Base-by-base conservation (phyloP, 2,888 invertebrate species). In the Nymphalis urticae region DNA sequence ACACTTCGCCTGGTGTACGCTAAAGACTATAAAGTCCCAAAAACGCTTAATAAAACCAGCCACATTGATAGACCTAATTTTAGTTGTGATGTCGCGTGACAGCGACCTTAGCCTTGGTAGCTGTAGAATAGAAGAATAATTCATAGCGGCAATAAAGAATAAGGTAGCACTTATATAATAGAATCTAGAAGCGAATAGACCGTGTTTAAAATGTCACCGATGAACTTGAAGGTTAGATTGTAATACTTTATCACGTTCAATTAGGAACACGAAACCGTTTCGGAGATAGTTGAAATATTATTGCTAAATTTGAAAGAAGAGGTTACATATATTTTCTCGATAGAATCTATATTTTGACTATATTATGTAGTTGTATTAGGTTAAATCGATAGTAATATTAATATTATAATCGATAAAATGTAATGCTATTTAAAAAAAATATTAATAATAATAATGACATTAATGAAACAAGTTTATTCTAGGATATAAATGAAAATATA, bases 91-190 rank as follows among this genome's bases (percentile, higher is more conserved):
- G 42, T 67, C 54, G 64, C 66, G 63, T 66, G 64, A 66, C 42
- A 56, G n/a, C 60, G 68, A 68, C 68, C 73, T 67, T 70, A 70
- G 62, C 75, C 73, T 76, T 75, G 73, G 48, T 67, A 72, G 42
- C 68, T 54, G 47, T 68, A 73, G 70, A 68, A 72, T 69, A 69
- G 66, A 71, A 69, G 69, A 72, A 71, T 68, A 71, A 62, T 69
- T 69, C 62, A 70, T 69, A 60, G 63, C 69, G 27, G 61, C 71
- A 66, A 70, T 74, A 64, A 65, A 68, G 69, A 69, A 69, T 72
- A 69, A 64, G 61, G 66, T 62, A 65, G 62, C 68, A 68, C 68
- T 66, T 66, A 71, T 56, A 62, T 64, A 69, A 66, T 56, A 60
- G 63, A 50, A 53, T 19, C 66, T 66, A 60, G 62, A 66, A 60